These are phyloP conservation scores for Enteromius treurensis DNA, from an alignment of 2,797 vertebrate species.

Conservation along the genomic window DNA sequence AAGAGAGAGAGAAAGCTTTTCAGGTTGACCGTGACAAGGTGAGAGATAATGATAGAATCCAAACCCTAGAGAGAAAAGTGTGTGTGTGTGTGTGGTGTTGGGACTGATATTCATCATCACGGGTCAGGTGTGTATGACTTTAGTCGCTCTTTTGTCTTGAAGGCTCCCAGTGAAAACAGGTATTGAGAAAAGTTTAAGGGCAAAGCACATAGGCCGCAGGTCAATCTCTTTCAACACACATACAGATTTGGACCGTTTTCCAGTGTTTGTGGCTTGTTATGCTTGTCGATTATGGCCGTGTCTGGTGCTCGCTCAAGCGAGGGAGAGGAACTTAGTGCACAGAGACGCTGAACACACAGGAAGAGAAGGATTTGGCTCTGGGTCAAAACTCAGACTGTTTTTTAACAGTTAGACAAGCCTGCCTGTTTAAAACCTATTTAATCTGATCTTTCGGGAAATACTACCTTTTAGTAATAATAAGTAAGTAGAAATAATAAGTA, in stretches of 20 bases:
- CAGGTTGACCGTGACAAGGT: constrained; percentile 66
- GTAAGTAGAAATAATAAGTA: not conserved
- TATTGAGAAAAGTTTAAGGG: constrained; percentile 51
- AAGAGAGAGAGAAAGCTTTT: constrained; percentile 66
- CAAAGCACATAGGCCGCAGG: constrained; percentile 24
- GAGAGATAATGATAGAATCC: constrained; percentile 69
- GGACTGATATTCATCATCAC: constrained; percentile 59
- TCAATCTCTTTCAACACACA: constrained; percentile 40
- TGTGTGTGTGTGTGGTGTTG: constrained; percentile 52
- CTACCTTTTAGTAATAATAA: not conserved
- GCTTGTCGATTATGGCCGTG: constrained; percentile 40
- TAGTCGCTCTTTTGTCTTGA: constrained; percentile 42
- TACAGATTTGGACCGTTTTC: constrained; percentile 25
- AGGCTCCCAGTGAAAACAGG: constrained; percentile 44
- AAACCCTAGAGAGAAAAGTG: constrained; percentile 56
- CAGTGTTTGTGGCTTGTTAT: constrained; percentile 27
- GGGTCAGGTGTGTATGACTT: constrained; percentile 50
- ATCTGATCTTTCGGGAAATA: not conserved
- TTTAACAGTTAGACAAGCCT: constrained; percentile 13
- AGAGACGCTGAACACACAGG: constrained; percentile 32
- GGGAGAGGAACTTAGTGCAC: constrained; percentile 29
- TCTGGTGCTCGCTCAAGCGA: constrained; percentile 23
- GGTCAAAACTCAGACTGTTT: constrained; percentile 25
- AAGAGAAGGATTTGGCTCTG: not conserved
- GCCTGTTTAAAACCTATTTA: constrained; percentile 7